These are phyloP conservation scores for Conus ventricosus DNA, from an alignment of 1,140 invertebrate genomes.

Conservation along the genomic window DNA sequence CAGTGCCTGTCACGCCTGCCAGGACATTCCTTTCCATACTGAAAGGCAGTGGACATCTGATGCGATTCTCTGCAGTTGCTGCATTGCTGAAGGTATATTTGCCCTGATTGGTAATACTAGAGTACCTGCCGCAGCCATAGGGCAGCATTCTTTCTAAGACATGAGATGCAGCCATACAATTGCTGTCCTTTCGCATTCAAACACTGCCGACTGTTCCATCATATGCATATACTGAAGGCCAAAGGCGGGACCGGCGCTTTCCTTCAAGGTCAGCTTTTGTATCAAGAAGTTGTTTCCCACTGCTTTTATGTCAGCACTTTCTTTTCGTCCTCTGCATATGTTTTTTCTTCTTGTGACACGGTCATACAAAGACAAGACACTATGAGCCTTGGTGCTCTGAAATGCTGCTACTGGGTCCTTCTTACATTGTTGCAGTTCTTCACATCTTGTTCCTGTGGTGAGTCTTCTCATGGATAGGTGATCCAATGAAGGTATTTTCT, in stretches of 20 bases:
- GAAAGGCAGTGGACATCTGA: too few relatives aligned
- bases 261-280: too few relatives aligned
- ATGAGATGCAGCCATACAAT: constrained; percentile 48
- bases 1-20: too few relatives aligned
- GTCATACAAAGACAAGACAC: background rate
- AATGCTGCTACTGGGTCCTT: background rate
- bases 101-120: too few relatives aligned
- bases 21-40: too few relatives aligned
- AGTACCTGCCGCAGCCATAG: constrained; percentile 31
- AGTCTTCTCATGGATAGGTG: background rate
- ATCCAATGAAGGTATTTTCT: background rate
- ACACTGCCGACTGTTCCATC: constrained; percentile 36
- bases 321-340: background rate
- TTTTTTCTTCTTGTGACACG: too few relatives aligned
- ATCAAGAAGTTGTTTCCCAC: too few relatives aligned
- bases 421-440: background rate
- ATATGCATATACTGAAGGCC: constrained; percentile 46
- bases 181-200: constrained; percentile 43
- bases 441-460: background rate
- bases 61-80: too few relatives aligned
- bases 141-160: too few relatives aligned
- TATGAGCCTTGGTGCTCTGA: background rate
- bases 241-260: constrained; percentile 15
- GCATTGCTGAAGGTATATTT: too few relatives aligned
- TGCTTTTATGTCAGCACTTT: background rate